Evolutionary conservation across 2,888 invertebrate species (phyloP), one percentile per base, ranked within the genome.

Genomic region (Acrocyrtus sp.): DNA sequence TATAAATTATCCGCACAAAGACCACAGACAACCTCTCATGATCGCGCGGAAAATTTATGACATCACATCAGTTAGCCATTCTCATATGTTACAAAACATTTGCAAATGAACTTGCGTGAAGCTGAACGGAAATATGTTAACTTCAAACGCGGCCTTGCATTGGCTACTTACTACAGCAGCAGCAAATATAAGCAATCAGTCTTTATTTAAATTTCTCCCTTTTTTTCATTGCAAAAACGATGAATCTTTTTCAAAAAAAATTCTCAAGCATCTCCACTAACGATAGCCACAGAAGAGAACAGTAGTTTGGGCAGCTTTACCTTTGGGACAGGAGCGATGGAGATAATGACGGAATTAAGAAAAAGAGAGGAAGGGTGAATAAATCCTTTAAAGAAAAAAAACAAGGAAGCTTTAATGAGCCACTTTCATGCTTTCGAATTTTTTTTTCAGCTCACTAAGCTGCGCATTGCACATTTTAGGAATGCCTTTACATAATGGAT

Each of bases 371-470:
- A 50, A 72, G 54, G 34, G 57, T 63, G 27, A 29, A 24, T 53
- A 63, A 54, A 57, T 57, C 27, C 26, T 50, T 61, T 56, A 41
- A 27, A 43, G 27, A 43, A 62, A 66, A n/a, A 34, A 73, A 73
- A 73, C 73, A 73, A 73, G 73, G 73, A 73, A 67, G 73, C 67
- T 50, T 66, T 67, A 73, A 73, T 73, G 67, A 73, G 60, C 39
- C 50, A 53, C 53, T 34, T 24, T 45, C 17, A 27, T 47, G 47
- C 8, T n/a, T 45, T 45, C 12, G 45, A 58, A 47, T 45, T 57
- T n/a, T n/a, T n/a, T n/a, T n/a, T n/a, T n/a, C n/a, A n/a, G n/a
- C n/a, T n/a, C n/a, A n/a, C n/a, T n/a, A n/a, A n/a, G n/a, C n/a
- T n/a, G n/a, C n/a, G n/a, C n/a, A n/a, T n/a, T n/a, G n/a, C n/a